Conservation (phyloP, 2,888 invertebrate genomes). For the Ctena decussata region DNA sequence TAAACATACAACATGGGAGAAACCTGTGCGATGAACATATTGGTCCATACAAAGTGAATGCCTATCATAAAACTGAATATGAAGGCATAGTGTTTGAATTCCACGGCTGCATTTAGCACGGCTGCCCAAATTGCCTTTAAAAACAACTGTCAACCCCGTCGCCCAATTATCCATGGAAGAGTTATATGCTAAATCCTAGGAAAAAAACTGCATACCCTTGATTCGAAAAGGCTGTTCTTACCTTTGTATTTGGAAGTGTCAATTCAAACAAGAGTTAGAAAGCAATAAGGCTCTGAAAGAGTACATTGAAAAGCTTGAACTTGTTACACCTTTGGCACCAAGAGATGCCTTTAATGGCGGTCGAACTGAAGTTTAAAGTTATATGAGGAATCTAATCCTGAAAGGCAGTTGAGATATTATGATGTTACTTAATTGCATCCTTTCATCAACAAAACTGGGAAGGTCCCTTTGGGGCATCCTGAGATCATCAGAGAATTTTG, state of each 20-base stretch:
- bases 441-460: constrained; percentile 68
- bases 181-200: constrained; percentile 22
- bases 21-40: constrained; percentile 29
- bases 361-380: constrained; percentile 67
- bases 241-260: constrained; percentile 70
- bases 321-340: constrained; percentile 58
- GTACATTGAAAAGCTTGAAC: constrained; percentile 39
- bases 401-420: constrained; percentile 68
- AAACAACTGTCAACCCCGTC: constrained; percentile 22
- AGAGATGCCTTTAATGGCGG: constrained; percentile 77
- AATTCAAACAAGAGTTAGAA: constrained; percentile 29
- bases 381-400: constrained; percentile 42
- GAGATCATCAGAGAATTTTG: constrained; percentile 70
- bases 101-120: too few relatives aligned
- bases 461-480: constrained; percentile 72
- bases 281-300: constrained; percentile 44
- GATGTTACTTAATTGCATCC: constrained; percentile 66
- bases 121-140: background rate
- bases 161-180: constrained; percentile 29
- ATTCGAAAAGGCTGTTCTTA: constrained; percentile 41
- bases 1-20: constrained; percentile 33
- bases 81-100: too few relatives aligned
- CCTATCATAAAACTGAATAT: constrained; percentile 45
- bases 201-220: constrained; percentile 26
- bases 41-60: constrained; percentile 48